Percentiles rank a stretch among this genome's conserved stretches.
Conservation (phyloP, 1,140 invertebrate species). For the Laodelphax striatellus region DNA sequence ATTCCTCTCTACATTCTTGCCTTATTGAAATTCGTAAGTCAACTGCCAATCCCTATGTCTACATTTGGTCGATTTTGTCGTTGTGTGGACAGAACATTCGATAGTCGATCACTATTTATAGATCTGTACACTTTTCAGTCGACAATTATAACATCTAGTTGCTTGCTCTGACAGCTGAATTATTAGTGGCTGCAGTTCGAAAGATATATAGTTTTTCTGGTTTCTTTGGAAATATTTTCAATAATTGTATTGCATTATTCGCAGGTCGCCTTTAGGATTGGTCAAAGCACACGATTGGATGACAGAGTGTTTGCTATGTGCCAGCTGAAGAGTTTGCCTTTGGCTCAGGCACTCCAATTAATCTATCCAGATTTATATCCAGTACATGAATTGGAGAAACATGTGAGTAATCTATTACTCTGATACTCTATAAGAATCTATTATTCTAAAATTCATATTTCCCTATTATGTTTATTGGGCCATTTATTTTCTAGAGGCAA, state of each 20-base stretch:
- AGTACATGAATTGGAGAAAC: slow-evolving; percentile 61
- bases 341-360: slow-evolving; percentile 65
- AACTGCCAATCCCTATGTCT: slow-evolving; percentile 2
- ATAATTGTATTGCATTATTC: slow-evolving; percentile 6
- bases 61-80: no score
- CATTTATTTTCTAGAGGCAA: no score
- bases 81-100: no score
- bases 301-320: slow-evolving; percentile 90
- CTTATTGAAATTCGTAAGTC: slow-evolving; percentile 77
- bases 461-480: no score
- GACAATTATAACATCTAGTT: no score
- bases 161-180: no score
- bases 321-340: slow-evolving; percentile 80
- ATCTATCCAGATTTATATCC: slow-evolving; percentile 93
- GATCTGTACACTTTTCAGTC: no score
- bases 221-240: slow-evolving; percentile 1
- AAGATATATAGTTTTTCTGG: no score
- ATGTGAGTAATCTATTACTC: slow-evolving; percentile 32
- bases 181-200: no score
- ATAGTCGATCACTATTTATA: no score
- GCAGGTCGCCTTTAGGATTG: slow-evolving; percentile 75
- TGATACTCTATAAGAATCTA: no score
- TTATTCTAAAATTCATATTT: background rate
- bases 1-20: slow-evolving; percentile 85
- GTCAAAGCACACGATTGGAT: slow-evolving; percentile 78